Percentiles rank a stretch among this genome's conserved stretches.
These are phyloP conservation scores for Epizoanthus illoricatus DNA, from an alignment of 92 coral and sea anemone genomes.

Conservation along the genomic window DNA sequence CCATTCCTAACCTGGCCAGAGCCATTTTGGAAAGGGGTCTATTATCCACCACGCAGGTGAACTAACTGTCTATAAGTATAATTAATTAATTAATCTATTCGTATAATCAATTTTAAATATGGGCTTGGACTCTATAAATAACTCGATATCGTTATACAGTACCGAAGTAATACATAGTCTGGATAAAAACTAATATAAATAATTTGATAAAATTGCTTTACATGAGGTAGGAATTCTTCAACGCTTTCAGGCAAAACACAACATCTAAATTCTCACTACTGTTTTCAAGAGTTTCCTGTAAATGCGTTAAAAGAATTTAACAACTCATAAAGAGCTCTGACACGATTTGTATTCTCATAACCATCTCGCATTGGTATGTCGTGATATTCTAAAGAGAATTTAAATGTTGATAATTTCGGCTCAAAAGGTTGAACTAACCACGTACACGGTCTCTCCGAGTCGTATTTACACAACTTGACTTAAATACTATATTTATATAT, in stretches of 20 bases:
- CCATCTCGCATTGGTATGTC: background rate
- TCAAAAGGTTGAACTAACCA: background rate
- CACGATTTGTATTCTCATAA: no score
- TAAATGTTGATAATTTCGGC: background rate
- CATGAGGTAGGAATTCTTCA: background rate
- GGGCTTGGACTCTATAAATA: constrained; percentile 16
- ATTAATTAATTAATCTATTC: background rate
- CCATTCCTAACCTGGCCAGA: no score
- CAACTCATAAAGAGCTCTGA: no score
- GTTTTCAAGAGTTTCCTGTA: no score
- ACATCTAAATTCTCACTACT: background rate
- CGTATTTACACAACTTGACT: background rate
- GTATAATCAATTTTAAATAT: constrained; percentile 10
- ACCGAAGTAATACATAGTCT: background rate
- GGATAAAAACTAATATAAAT: constrained; percentile 18
- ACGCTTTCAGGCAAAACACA: background rate
- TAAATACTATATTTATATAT: background rate
- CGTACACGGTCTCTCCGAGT: background rate
- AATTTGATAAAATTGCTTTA: background rate
- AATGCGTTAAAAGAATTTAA: no score
- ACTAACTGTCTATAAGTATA: constrained; percentile 4
- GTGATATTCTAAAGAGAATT: background rate
- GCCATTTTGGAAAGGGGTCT: no score
- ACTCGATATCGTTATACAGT: background rate
- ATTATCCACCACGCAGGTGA: no score